Base-by-base conservation (phyloP, 2,888 invertebrate genomes). In the Conomelus anceps region DNA sequence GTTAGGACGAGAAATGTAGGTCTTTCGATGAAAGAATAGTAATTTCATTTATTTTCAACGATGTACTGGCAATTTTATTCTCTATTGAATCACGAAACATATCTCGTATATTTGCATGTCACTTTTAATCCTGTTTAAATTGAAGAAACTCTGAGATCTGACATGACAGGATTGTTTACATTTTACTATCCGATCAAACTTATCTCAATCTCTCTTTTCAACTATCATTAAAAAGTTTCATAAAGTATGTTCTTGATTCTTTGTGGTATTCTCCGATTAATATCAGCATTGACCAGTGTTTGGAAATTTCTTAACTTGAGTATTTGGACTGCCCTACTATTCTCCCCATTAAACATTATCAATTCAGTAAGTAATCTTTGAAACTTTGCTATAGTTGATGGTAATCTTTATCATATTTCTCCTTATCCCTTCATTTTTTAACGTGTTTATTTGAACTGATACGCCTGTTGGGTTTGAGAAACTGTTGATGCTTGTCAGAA, bases 1-100 rank as follows among this genome's bases (percentile, higher is more conserved):
- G 90, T 90, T 90, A 90, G 90, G 90, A 24, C 24, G 24, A 24
- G 9, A 86, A 86, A 86, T 86, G 86, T 86, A 86, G 86, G 86
- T 86, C 86, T 86, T 63, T n/a, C n/a, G 13, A 63, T 63, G 63
- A 13, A 63, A 63, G 1, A 63, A 63, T n/a, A 13, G n/a, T 11
- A 23, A 86, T 86, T 26, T 85, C 22, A 85, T 86, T 26, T 23
- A 86, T 24, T 23, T 85, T 20, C 7, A n/a, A 63, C 63, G n/a
- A n/a, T 63, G 4, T n/a, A 0, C n/a, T n/a, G n/a, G n/a, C 3
- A 63, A n/a, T n/a, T n/a, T 6, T n/a, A 63, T n/a, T n/a, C n/a
- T 63, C 20, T 63, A 13, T 63, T 63, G 3, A n/a, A n/a, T 63
- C 63, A n/a, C 0, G n/a, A 63, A 63, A 63, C 63, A 1, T 13